Evolutionary conservation across 2,888 invertebrate species (phyloP).

Genomic region (Thera britannica): DNA sequence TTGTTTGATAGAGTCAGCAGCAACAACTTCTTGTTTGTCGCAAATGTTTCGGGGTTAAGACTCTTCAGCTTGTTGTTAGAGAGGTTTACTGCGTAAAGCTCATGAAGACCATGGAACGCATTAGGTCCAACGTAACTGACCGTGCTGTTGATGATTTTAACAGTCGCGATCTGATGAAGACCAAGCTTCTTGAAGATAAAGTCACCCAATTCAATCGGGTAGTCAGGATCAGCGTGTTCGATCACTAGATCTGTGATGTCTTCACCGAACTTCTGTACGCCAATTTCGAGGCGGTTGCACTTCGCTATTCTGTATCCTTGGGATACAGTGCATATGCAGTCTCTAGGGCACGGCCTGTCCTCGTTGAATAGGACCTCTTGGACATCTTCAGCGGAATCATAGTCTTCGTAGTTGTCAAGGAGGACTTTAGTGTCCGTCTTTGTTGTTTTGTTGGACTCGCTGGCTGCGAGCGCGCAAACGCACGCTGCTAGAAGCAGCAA

Average conservation of each 20-base stretch:
- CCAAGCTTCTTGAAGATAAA: conserved; percentile 86
- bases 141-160: conserved; percentile 88
- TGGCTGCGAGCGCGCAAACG: conserved; percentile 71
- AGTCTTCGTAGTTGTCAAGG: conserved; percentile 73
- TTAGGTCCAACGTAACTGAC: conserved; percentile 87
- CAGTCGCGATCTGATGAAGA: conserved; percentile 87
- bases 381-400: conserved; percentile 71
- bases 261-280: conserved; percentile 87
- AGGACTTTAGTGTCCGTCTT: conserved; percentile 69
- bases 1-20: conserved; percentile 88
- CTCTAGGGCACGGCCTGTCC: conserved; percentile 85
- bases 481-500: conserved; percentile 80
- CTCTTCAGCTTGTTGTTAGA: conserved; percentile 87
- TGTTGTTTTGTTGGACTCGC: conserved; percentile 69
- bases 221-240: conserved; percentile 85
- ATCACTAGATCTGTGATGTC: conserved; percentile 88
- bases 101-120: conserved; percentile 88
- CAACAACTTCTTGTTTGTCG: conserved; percentile 86
- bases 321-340: conserved; percentile 86
- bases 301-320: conserved; percentile 86
- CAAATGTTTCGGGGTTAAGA: conserved; percentile 89
- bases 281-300: conserved; percentile 88
- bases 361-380: conserved; percentile 79
- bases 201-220: conserved; percentile 85
- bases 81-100: conserved; percentile 88